These are phyloP conservation scores for Leucophenga montana DNA, from an alignment of 2,888 invertebrate genomes.

Conservation along the genomic window DNA sequence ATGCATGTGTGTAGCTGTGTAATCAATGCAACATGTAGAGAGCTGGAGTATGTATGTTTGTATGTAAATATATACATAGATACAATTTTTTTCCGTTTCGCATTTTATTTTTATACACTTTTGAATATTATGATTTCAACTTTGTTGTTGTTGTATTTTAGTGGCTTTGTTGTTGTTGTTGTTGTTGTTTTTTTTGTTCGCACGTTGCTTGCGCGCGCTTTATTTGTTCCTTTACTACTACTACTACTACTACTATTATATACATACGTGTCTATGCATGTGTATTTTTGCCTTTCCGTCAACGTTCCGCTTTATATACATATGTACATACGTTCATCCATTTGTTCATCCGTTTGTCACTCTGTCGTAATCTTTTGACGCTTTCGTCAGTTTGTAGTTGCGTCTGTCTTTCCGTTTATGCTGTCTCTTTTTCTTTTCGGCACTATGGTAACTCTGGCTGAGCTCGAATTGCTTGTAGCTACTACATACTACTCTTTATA, in stretches of 20 bases:
- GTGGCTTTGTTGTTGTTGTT: not conserved
- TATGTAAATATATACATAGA: too few species aligned
- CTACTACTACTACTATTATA: not conserved
- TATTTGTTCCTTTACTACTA: conserved; percentile 2
- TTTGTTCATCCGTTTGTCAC: conserved; percentile 25
- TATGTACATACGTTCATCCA: not conserved
- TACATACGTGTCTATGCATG: not conserved
- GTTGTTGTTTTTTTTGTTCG: conserved; percentile 5
- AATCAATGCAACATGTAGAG: conserved; percentile 73
- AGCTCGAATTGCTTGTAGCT: conserved; percentile 8
- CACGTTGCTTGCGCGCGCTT: conserved; percentile 1
- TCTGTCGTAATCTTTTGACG: conserved; percentile 36
- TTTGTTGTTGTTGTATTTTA: not conserved
- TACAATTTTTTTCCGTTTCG: conserved; percentile 11
- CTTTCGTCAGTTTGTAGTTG: conserved; percentile 23
- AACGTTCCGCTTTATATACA: not conserved
- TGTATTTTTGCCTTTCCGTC: not conserved
- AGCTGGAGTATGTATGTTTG: conserved; percentile 32
- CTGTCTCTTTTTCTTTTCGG: conserved; percentile 45
- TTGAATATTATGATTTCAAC: conserved; percentile 10
- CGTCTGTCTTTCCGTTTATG: conserved; percentile 55
- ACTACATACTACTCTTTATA: conserved; percentile 7
- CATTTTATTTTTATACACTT: conserved; percentile 55
- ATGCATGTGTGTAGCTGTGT: conserved; percentile 51
- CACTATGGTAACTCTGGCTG: conserved; percentile 43